phyloP scores from a whole-genome alignment of 2,113 vertebrate species.

The Megaceryle torquata region DNA sequence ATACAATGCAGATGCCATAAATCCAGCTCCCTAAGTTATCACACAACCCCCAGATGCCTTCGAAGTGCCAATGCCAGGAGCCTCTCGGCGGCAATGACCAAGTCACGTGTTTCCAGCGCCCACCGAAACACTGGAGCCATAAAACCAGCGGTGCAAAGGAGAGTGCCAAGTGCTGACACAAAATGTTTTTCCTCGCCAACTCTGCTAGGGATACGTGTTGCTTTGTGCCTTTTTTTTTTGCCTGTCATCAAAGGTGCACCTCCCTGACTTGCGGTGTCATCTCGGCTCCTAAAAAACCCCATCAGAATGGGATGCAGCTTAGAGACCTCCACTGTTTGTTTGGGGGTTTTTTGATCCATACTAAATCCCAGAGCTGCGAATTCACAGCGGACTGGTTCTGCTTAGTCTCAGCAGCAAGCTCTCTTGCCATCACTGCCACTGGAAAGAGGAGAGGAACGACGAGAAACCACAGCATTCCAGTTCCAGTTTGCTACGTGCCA shows the following conservation, averaged over 20 bases:
- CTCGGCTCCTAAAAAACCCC: neutral
- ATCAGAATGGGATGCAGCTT: accelerated
- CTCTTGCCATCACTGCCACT: neutral
- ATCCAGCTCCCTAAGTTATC: neutral
- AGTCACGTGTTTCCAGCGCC: accelerated
- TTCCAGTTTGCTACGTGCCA: neutral
- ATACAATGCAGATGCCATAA: neutral
- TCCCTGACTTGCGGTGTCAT: neutral
- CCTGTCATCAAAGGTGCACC: neutral
- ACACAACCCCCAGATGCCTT: neutral
- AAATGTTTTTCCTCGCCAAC: neutral
- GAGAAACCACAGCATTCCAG: neutral
- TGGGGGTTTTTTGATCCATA: neutral
- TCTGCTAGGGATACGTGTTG: accelerated
- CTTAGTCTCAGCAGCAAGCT: neutral
- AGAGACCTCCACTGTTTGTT: neutral
- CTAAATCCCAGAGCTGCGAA: neutral
- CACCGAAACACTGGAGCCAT: accelerated
- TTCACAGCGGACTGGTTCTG: neutral
- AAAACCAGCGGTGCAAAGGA: accelerated
- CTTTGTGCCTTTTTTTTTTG: neutral
- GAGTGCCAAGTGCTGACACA: neutral
- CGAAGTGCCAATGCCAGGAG: neutral
- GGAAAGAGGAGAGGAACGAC: neutral
- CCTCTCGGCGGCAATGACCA: accelerated